Conservation (phyloP, 2,888 invertebrate species). For the Sminthurinus aureus region DNA sequence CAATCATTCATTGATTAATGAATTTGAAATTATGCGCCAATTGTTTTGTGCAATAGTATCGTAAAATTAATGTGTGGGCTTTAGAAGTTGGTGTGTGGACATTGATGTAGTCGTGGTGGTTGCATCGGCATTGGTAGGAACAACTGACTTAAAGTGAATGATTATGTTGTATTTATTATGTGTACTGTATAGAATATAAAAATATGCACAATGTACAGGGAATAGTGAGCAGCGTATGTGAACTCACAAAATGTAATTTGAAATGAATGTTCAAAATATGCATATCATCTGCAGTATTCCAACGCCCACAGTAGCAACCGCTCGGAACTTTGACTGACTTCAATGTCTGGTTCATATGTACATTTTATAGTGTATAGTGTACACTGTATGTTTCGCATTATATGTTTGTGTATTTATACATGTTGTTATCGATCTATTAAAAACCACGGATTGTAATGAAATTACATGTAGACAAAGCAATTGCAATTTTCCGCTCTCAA, state of each 20-base stretch:
- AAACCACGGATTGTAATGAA: background rate
- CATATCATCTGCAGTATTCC: too few relatives aligned
- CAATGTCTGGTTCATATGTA: too few relatives aligned
- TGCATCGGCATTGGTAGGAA: background rate
- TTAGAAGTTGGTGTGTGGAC: background rate
- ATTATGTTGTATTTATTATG: too few relatives aligned
- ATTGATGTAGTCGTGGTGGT: background rate
- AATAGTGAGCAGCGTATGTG: too few relatives aligned
- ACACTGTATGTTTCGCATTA: background rate
- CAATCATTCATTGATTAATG: conserved; percentile 2
- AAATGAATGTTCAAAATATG: too few relatives aligned
- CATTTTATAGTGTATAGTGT: background rate
- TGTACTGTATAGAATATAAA: background rate
- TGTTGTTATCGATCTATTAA: background rate
- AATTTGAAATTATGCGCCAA: background rate
- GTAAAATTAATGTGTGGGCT: conserved; percentile 12
- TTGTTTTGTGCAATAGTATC: conserved; percentile 2
- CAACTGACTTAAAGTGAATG: too few relatives aligned
- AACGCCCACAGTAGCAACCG: too few relatives aligned
- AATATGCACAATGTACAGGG: background rate
- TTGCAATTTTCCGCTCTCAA: background rate
- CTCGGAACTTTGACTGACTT: too few relatives aligned
- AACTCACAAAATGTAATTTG: too few relatives aligned
- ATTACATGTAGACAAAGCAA: background rate
- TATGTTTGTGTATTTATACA: background rate